Evolutionary conservation across 2,113 vertebrate species (phyloP), one percentile per base, ranked within the genome.

Genomic region (Mus pahari): DNA sequence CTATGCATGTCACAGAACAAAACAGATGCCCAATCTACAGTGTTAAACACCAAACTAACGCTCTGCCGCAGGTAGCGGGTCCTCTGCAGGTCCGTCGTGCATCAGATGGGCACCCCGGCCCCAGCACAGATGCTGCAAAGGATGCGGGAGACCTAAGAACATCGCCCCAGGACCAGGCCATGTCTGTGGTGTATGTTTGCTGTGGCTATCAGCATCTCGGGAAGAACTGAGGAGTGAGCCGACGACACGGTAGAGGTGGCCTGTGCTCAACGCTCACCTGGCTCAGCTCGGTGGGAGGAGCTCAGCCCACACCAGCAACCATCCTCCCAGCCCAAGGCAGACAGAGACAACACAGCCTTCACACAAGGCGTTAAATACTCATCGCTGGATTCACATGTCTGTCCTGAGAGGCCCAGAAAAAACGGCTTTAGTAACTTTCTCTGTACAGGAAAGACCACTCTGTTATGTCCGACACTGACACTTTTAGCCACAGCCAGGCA

Each of bases 321-420:
- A 42, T 55, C 70, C 24, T 33, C 64, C 55, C 45, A 77, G 86
- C 74, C 83, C 26, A 14, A 4, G 7, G 12, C 7, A 1, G 62
- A 53, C 66, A 4, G 71, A 74, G 73, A 7, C 58, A 45, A 36
- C 42, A 36, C 1, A 4, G 20, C 22, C 33, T 12, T 16, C 42
- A 0, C 3, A 66, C 1, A 3, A 20, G 24, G 8, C 4, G 1
- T 58, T 14, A 6, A 0, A 13, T 14, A 42, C 20, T 12, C 16
- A 2, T 24, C 53, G 79, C 81, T 50, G 24, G 89, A 70, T n/a
- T 50, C 4, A 22, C 7, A 48, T 19, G 31, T 55, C 55, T 55
- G 13, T 48, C 75, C 74, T 17, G 20, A 22, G 55, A 48, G 2
- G 19, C 79, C 45, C 12, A 55, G 12, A 45, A 83, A 28, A 3